Evolutionary conservation across 2,888 invertebrate species (phyloP).

Genomic region (Apotomis betuletana): DNA sequence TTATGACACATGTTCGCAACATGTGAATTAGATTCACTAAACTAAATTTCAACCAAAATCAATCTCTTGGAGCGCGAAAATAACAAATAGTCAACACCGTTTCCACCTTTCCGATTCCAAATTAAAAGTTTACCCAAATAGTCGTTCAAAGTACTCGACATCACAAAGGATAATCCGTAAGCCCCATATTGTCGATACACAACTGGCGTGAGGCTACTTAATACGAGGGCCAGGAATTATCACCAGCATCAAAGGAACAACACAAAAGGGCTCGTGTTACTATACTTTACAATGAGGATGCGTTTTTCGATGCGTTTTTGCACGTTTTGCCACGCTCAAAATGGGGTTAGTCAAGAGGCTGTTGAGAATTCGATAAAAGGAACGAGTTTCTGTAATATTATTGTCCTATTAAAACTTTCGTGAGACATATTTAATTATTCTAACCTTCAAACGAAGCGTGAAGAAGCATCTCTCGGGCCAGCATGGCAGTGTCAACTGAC

Average conservation of each 20-base stretch:
- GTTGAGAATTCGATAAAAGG: not conserved
- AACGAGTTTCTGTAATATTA: not conserved
- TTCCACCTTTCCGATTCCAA: conserved; percentile 52
- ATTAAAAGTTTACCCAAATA: conserved; percentile 58
- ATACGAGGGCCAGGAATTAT: conserved; percentile 62
- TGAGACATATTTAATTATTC: too few relatives aligned
- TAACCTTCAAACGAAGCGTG: too few relatives aligned
- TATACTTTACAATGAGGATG: conserved; percentile 59
- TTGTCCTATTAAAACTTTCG: too few relatives aligned
- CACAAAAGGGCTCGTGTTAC: conserved; percentile 67
- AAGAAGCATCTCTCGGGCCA: too few relatives aligned
- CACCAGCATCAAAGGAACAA: conserved; percentile 73
- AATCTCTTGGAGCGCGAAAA: conserved; percentile 12
- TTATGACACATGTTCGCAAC: too few relatives aligned
- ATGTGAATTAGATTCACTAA: too few relatives aligned
- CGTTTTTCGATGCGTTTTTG: conserved; percentile 40
- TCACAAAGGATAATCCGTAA: conserved; percentile 72
- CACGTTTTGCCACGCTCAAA: conserved; percentile 13
- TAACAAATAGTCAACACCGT: conserved; percentile 45
- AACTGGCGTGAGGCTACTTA: conserved; percentile 79
- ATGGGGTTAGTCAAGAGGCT: conserved; percentile 15
- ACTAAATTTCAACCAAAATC: not conserved
- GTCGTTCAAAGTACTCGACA: conserved; percentile 52
- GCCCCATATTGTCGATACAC: conserved; percentile 72
- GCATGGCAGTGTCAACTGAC: too few relatives aligned